phyloP scores from a whole-genome alignment of 2,888 invertebrate species.

The Periphyllus acericola region DNA sequence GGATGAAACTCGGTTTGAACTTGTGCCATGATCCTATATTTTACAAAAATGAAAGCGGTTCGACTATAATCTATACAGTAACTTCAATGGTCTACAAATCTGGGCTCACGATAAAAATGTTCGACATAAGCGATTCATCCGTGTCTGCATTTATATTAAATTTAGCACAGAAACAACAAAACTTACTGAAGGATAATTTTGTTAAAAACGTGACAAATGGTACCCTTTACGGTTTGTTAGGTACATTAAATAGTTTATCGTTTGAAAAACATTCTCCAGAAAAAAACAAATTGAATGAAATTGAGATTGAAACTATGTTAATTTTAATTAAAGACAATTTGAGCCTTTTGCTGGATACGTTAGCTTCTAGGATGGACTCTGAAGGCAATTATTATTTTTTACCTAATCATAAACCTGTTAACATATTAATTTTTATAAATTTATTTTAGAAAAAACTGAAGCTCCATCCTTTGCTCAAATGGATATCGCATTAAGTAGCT shows the following conservation, averaged over 20 bases:
- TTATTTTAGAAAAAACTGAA: slow-evolving; percentile 66
- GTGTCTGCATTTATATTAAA: slow-evolving; percentile 44
- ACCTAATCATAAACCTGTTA: neutral
- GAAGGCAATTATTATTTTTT: slow-evolving; percentile 23
- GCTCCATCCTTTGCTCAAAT: slow-evolving; percentile 83
- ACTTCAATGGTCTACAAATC: slow-evolving; percentile 63
- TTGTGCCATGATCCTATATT: slow-evolving; percentile 69
- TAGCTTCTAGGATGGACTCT: slow-evolving; percentile 28
- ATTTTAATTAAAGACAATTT: slow-evolving; percentile 48
- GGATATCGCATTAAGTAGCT: slow-evolving; percentile 76
- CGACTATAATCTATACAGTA: slow-evolving; percentile 65
- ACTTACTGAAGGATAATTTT: slow-evolving; percentile 32
- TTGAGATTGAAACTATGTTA: slow-evolving; percentile 39
- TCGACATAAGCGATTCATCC: slow-evolving; percentile 16
- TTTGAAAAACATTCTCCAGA: slow-evolving; percentile 53
- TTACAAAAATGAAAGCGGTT: slow-evolving; percentile 68
- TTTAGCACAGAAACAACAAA: slow-evolving; percentile 43
- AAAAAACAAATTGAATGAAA: slow-evolving; percentile 24
- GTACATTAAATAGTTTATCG: slow-evolving; percentile 32
- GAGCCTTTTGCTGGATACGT: slow-evolving; percentile 40
- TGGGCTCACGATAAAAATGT: slow-evolving; percentile 16
- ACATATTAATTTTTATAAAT: slow-evolving; percentile 11
- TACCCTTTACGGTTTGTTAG: slow-evolving; percentile 48
- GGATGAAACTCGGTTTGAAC: slow-evolving; percentile 66
- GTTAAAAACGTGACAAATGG: slow-evolving; percentile 41